Evolutionary conservation across 2,888 invertebrate species (phyloP), one percentile per base, ranked within the genome.

Genomic region (Timandra comae): DNA sequence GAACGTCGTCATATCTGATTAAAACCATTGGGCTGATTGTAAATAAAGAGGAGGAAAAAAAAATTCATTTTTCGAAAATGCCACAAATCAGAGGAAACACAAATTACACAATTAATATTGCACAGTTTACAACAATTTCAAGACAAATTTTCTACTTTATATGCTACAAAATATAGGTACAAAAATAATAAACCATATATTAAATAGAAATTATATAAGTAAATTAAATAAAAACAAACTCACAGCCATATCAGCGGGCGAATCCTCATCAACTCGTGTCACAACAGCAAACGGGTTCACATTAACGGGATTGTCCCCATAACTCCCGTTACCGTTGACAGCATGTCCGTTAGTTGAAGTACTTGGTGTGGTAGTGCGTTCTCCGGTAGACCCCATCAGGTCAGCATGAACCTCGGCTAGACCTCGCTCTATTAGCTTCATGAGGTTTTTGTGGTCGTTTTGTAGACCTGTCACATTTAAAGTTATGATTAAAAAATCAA

Each of bases 361-460:
- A 9, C 36, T 19, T 1, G 45, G 19, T 1, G 44, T 26, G 1
- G 63, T 49, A 2, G 66, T 43, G 2, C 47, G 47, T 28, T 54
- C 48, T 9, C 56, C 51, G 1, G 52, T 49, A 1, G 57, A 49
- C 0, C 56, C 59, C 0, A 44, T 35, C 7, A 69, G 49, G 6
- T 88, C 73, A 1, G 86, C 64, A 50, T 92, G 91, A 1, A 92
- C 82, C 38, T 88, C 87, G 36, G 90, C 88, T 4, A 97, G 73
- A 1, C 92, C 92, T 45, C 87, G 80, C 65, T 97, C 97, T 49
- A 98, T 97, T 62, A 90, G 87, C 44, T 90, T 90, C 93, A 97
- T 96, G 19, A 97, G 38, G 1, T 81, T 87, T 68, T 93, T 95
- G 63, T 95, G 92, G 73, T 98, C 98, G 80, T 97, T 98, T 76